A percentile compares a stretch with the other conserved stretches of the same genome.
Conservation (phyloP, 2,888 invertebrate species). For the Oxyscelio sp. region DNA sequence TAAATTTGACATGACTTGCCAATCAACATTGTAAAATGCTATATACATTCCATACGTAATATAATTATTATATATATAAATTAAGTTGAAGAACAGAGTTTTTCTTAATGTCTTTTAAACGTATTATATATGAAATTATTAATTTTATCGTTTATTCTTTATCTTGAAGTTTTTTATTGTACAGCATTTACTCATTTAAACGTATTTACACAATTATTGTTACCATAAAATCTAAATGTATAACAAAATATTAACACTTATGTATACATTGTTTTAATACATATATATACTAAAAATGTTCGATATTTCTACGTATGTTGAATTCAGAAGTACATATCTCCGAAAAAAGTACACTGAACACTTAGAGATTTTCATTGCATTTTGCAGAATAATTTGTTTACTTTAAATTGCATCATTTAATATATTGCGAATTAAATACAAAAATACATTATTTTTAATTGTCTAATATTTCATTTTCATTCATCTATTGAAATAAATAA, state of each 20-base stretch:
- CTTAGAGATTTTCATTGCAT: background rate
- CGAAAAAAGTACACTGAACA: background rate
- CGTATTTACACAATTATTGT: conserved; percentile 45
- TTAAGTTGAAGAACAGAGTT: too few species aligned
- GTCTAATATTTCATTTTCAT: too few species aligned
- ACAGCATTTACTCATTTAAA: conserved; percentile 23
- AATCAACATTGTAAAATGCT: conserved; percentile 30
- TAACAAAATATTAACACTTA: conserved; percentile 50
- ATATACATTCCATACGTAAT: conserved; percentile 37
- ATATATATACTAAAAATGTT: background rate
- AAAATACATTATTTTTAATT: too few species aligned
- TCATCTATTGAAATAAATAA: too few species aligned
- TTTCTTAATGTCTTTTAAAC: too few species aligned
- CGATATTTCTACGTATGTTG: background rate
- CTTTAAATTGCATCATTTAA: too few species aligned
- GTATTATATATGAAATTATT: too few species aligned
- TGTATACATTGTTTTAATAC: conserved; percentile 3
- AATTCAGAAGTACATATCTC: background rate
- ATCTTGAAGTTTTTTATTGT: conserved; percentile 32
- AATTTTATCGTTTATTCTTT: too few species aligned
- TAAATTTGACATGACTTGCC: conserved; percentile 35
- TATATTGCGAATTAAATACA: too few species aligned
- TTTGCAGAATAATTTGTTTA: background rate
- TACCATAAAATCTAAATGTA: conserved; percentile 27
- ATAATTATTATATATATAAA: too few species aligned